phyloP scores from a whole-genome alignment of 2,113 vertebrate genomes.

The Delphinapterus leucas region DNA sequence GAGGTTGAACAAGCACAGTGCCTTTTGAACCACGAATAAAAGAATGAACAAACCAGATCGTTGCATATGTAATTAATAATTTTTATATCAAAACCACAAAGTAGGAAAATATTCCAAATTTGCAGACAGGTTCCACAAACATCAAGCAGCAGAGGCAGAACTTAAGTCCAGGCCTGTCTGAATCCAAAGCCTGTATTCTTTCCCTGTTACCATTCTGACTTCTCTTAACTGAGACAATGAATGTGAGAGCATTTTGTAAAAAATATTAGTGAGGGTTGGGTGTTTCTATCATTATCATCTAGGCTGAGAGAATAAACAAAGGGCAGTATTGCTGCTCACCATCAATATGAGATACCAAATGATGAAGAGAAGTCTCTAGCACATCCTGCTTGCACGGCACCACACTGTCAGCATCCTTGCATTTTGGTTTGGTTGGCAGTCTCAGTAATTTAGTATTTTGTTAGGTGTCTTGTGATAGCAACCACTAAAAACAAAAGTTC shows the following conservation, averaged over 20 bases:
- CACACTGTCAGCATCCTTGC: not conserved
- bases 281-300: not conserved
- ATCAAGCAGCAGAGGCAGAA: not conserved
- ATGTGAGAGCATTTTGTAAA: not conserved
- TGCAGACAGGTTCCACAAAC: not conserved
- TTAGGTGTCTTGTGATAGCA: conserved; percentile 59
- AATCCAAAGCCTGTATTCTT: not conserved
- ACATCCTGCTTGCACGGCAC: not conserved
- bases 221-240: not conserved
- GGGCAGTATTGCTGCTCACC: not conserved
- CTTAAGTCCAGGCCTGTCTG: not conserved
- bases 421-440: not conserved
- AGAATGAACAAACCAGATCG: not conserved
- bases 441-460: conserved; percentile 44
- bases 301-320: not conserved
- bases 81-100: not conserved
- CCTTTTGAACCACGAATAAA: not conserved
- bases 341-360: conserved; percentile 42
- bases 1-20: not conserved
- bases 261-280: not conserved
- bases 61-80: not conserved
- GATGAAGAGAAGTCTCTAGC: not conserved
- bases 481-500: conserved; percentile 70
- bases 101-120: not conserved
- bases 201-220: not conserved